Evolutionary conservation across 2,797 vertebrate genomes (phyloP), one percentile per base, ranked within the genome.

Genomic region (Lutjanus argentimaculatus): DNA sequence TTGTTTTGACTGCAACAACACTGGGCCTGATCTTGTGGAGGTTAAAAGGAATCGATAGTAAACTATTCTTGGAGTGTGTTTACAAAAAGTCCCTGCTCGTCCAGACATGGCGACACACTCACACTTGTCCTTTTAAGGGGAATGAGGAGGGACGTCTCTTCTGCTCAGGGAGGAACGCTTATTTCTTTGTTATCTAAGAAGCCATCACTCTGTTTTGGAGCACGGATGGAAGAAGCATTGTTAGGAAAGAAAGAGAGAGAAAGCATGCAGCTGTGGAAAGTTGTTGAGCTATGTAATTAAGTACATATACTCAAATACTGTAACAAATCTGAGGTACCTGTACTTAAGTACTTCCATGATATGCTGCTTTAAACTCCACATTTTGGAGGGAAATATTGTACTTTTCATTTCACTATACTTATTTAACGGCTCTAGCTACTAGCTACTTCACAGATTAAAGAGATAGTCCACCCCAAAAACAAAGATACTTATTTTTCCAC

Each of bases 111-210:
- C 46, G 64, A 79, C 83, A 80, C 74, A 45, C 79, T 63, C 82
- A 77, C 75, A 67, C 67, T 79, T 94, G 83, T 82, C 95, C 94
- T 92, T 96, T 95, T 95, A 95, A 92, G 93, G 94, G 86, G 79
- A 93, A 78, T 63, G 51, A 72, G 64, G 11, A 30, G 67, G 59
- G 74, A 51, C 36, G 25, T 51, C 9, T 79, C 65, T 42, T 61
- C 46, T 56, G 58, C 57, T 72, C 64, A 21, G 75, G 64, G 76
- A 10, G 13, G 45, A 73, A 67, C 58, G 72, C 53, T 58, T 58
- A 80, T 80, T 88, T 86, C 76, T 74, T 69, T 81, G 79, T 67
- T 77, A 48, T 84, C 81, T 77, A 21, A 75, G 79, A 88, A 36
- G 67, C 43, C 62, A 46, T 45, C 14, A 36, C 36, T 49, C 19